These are phyloP conservation scores for Dicrostonyx torquatus DNA, from an alignment of 2,797 vertebrate species.

Conservation along the genomic window DNA sequence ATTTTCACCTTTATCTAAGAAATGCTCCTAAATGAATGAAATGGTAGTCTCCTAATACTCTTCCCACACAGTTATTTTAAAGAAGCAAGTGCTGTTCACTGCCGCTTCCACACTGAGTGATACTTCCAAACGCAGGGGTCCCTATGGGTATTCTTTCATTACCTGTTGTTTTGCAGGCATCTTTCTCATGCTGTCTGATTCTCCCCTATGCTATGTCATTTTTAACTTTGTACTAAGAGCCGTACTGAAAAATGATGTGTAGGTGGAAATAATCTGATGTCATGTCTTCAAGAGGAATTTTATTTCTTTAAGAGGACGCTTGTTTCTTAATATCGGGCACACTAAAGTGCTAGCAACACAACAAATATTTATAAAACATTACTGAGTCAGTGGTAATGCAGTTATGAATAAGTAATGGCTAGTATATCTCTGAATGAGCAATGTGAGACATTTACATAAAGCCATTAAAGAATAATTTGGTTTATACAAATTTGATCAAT, in stretches of 20 bases:
- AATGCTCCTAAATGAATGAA: slow-evolving; percentile 50
- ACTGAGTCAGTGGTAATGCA: not conserved
- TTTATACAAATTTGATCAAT: slow-evolving; percentile 26
- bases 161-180: slow-evolving; percentile 19
- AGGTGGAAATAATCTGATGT: slow-evolving; percentile 34
- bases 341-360: not conserved
- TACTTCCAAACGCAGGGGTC: slow-evolving; percentile 40
- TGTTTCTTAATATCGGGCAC: slow-evolving; percentile 56
- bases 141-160: not conserved
- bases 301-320: slow-evolving; percentile 44
- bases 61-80: slow-evolving; percentile 7
- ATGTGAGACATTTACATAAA: slow-evolving; percentile 40
- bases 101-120: not conserved
- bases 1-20: slow-evolving; percentile 48
- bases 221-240: slow-evolving; percentile 30
- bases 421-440: slow-evolving; percentile 60
- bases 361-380: slow-evolving; percentile 53
- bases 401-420: slow-evolving; percentile 58
- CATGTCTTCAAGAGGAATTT: slow-evolving; percentile 28
- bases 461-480: slow-evolving; percentile 61
- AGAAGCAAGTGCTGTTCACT: not conserved
- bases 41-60: slow-evolving; percentile 13
- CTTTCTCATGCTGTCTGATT: slow-evolving; percentile 27
- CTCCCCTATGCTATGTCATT: not conserved
- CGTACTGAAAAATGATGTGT: slow-evolving; percentile 43